Conservation (phyloP, 2,113 vertebrate genomes). For the Egretta garzetta region DNA sequence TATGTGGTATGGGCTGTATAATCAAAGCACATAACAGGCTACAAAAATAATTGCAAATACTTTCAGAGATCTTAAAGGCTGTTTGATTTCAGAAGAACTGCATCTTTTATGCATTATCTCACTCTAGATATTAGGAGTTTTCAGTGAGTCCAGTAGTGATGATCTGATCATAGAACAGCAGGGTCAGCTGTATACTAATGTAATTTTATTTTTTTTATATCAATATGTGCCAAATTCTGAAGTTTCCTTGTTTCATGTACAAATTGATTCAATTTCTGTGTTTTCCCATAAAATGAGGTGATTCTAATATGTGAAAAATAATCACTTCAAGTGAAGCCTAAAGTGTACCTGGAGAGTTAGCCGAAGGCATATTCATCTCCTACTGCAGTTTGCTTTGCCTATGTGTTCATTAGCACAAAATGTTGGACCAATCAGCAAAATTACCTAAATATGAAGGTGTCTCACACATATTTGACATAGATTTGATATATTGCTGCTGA, state of each 20-base stretch:
- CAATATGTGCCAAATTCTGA: not conserved
- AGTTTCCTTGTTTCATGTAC: not conserved
- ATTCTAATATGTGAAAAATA: not conserved
- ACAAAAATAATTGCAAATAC: not conserved
- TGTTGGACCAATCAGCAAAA: not conserved
- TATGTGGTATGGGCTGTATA: not conserved
- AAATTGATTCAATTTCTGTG: not conserved
- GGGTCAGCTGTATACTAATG: accelerated
- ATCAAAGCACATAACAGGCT: not conserved
- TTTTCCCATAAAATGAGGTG: not conserved
- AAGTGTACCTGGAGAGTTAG: not conserved
- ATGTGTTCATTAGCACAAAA: not conserved
- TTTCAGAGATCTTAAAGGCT: not conserved
- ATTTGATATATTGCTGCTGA: not conserved
- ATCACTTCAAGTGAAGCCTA: not conserved
- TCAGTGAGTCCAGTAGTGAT: not conserved
- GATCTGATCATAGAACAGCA: not conserved
- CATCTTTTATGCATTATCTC: not conserved
- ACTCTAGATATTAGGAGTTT: not conserved
- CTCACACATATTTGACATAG: not conserved
- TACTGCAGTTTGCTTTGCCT: not conserved
- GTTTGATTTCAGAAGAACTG: not conserved
- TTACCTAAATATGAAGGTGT: not conserved
- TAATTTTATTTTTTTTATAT: not conserved
- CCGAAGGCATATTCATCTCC: not conserved